These are phyloP conservation scores for Osmerus mordax DNA, from an alignment of 2,113 vertebrate genomes.

Conservation along the genomic window DNA sequence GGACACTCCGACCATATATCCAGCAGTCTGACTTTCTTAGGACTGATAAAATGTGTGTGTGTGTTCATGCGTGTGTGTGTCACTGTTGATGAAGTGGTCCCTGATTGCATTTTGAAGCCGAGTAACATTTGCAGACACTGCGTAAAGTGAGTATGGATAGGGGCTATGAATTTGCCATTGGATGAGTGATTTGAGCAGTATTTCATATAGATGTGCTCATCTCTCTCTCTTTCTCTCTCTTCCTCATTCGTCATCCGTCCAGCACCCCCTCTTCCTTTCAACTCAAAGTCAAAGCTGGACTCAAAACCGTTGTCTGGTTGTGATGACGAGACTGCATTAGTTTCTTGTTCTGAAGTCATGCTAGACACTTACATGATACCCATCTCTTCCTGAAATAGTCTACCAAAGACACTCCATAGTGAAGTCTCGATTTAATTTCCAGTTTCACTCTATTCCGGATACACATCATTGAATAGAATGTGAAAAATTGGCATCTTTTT, in stretches of 20 bases:
- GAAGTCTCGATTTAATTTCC: too few species aligned
- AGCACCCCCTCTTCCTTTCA: not conserved
- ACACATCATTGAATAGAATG: too few species aligned
- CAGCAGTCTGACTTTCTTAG: too few species aligned
- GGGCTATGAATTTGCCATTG: slow-evolving; percentile 26
- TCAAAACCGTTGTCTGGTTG: too few species aligned
- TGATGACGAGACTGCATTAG: too few species aligned
- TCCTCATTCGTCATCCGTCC: not conserved
- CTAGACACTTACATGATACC: too few species aligned
- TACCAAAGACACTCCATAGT: too few species aligned
- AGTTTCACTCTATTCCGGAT: too few species aligned
- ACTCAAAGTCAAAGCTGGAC: too few species aligned
- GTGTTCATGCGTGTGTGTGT: slow-evolving; percentile 2
- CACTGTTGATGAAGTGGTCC: slow-evolving; percentile 14
- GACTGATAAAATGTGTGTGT: slow-evolving; percentile 1
- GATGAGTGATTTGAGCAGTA: slow-evolving; percentile 29
- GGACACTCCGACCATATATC: not conserved
- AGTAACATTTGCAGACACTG: slow-evolving; percentile 28
- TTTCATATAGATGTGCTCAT: slow-evolving; percentile 21
- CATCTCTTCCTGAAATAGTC: too few species aligned
- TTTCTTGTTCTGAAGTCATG: too few species aligned
- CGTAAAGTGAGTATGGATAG: slow-evolving; percentile 11
- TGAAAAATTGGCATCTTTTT: too few species aligned
- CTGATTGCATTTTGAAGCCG: slow-evolving; percentile 32
- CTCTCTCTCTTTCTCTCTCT: not conserved